Conservation (phyloP, 53 echinoderm and acorn worm genomes). For the Arbacia lixula region DNA sequence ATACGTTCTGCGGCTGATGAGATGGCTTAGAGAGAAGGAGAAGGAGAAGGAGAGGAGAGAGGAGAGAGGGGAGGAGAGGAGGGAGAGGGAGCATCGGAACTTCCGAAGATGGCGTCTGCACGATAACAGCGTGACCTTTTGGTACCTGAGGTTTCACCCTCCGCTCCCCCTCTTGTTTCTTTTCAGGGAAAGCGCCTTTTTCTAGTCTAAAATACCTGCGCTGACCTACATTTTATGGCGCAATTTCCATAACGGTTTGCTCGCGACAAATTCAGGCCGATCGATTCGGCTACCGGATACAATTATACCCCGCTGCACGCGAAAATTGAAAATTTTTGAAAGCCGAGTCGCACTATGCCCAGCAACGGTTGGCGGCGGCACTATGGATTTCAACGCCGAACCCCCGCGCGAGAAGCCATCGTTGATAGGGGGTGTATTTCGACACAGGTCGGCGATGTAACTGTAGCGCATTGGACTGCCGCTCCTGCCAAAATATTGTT, state of each 20-base stretch:
- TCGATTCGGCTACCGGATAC: constrained; percentile 57
- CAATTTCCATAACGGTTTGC: constrained; percentile 56
- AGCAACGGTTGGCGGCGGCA: constrained; percentile 39
- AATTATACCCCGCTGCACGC: constrained; percentile 51
- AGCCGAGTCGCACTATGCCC: constrained; percentile 49
- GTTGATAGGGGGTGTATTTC: constrained; percentile 60
- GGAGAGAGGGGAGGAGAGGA: too few species aligned
- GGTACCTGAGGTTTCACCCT: constrained; percentile 37
- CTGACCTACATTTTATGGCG: constrained; percentile 51
- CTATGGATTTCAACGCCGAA: constrained; percentile 46
- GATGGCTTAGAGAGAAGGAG: background rate
- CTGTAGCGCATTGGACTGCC: constrained; percentile 56
- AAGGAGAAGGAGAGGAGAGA: background rate
- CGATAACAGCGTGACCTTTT: constrained; percentile 28
- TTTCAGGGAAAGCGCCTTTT: constrained; percentile 17
- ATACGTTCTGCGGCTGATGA: too few species aligned
- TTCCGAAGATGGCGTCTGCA: constrained; percentile 14
- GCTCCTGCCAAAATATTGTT: constrained; percentile 59
- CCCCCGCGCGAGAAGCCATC: constrained; percentile 22
- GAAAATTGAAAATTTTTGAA: constrained; percentile 62
- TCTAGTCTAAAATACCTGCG: constrained; percentile 37
- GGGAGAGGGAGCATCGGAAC: background rate
- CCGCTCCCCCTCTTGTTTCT: constrained; percentile 43
- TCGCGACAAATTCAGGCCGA: constrained; percentile 52
- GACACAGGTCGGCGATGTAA: constrained; percentile 55